Percentiles rank a stretch among this genome's conserved stretches.
phyloP scores from a whole-genome alignment of 2,888 invertebrate genomes.

The Ommatoiulus sabulosus region DNA sequence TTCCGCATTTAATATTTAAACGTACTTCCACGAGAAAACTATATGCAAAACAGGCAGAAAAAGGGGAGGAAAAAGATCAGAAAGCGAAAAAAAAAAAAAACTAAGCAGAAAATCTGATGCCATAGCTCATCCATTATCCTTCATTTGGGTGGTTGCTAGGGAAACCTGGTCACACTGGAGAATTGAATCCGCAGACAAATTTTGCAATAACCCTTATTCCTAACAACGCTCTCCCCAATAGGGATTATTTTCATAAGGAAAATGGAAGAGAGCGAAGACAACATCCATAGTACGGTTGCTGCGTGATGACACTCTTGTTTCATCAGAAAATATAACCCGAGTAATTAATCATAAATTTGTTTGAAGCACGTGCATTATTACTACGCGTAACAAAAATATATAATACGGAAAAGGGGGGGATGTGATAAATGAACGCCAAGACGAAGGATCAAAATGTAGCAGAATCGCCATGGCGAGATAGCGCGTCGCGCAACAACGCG shows the following conservation, averaged over 20 bases:
- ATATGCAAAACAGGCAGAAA: neutral
- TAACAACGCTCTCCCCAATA: constrained; percentile 11
- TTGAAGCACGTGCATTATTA: constrained; percentile 11
- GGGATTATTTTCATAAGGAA: constrained; percentile 19
- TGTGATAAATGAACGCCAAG: neutral
- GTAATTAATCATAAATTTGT: constrained; percentile 12
- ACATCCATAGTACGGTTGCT: neutral
- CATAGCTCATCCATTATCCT: constrained; percentile 19
- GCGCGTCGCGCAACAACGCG: neutral
- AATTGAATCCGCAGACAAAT: constrained; percentile 19
- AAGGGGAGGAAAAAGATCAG: neutral
- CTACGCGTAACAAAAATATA: neutral
- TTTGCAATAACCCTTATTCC: constrained; percentile 19
- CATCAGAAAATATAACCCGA: neutral
- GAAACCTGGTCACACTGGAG: constrained; percentile 3
- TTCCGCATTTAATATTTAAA: neutral
- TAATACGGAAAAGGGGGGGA: neutral
- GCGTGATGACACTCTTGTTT: constrained; percentile 3
- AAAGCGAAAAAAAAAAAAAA: neutral
- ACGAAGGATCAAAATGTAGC: neutral
- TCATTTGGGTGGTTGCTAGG: constrained; percentile 19
- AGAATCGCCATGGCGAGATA: neutral
- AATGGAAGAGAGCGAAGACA: neutral
- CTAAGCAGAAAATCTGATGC: neutral
- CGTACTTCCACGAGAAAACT: neutral